Base-by-base conservation (phyloP, 2,888 invertebrate species). In the Sinelater perroti region DNA sequence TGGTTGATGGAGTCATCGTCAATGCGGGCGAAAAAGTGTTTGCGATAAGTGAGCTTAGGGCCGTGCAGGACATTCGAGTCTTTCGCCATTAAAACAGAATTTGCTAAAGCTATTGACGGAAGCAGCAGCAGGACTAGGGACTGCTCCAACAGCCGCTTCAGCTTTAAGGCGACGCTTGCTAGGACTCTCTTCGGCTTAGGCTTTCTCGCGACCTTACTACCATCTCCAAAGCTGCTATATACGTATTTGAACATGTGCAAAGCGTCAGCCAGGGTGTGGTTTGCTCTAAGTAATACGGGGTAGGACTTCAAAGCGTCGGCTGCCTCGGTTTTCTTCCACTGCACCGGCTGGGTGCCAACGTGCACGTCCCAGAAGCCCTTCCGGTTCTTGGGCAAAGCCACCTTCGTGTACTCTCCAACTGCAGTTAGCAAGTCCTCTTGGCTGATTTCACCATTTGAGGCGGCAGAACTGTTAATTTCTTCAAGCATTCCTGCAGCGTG, bases 281-380 rank as follows among this genome's bases (percentile, higher is more conserved):
- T 20, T 5, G 10, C 17, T 36, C 49, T 36, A 24, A 49, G 36
- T 13, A 49, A n/a, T 7, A 49, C 14, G 1, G 49, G 49, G 17
- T 36, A 49, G 36, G 14, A 36, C 5, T 24, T 44, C 2, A 5
- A 2, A 6, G 8, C 1, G 1, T 35, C 35, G 1, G 6, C 13
- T n/a, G 35, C 16, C 0, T 5, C 17, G 2, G 4, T 16, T 18
- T 45, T 7, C 3, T 11, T 35, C 49, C 49, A 49, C 3, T 36
- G 4, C n/a, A 49, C 24, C 1, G 49, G 36, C 7, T 49, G 21
- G n/a, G 36, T 49, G 5, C 49, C 49, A 20, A 49, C 24, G 17
- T 26, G 36, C 10, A 36, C 26, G 7, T 49, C 49, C 49, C 49
- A 49, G 1, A 49, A n/a, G 4, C 16, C 49, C 10, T 14, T 5